Evolutionary conservation across 2,888 invertebrate genomes (phyloP).

Genomic region (Metallyticus violacea): DNA sequence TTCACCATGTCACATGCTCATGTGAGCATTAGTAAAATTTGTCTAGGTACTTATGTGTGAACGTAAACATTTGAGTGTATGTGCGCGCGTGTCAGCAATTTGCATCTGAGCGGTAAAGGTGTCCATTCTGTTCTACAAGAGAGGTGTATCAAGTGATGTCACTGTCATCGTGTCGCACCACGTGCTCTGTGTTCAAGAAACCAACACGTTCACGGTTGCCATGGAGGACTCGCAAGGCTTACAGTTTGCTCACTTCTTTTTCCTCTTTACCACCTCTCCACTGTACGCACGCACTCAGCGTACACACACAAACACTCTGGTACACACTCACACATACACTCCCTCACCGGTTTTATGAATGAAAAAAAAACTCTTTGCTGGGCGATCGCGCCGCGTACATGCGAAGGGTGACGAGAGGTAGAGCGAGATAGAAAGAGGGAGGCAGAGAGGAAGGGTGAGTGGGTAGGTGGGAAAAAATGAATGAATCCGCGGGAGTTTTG

Average conservation of each 20-base stretch:
- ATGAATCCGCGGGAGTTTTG: slow-evolving; percentile 19
- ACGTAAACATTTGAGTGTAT: background rate
- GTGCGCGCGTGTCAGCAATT: background rate
- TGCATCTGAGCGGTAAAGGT: background rate
- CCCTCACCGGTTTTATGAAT: slow-evolving; percentile 16
- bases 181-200: background rate
- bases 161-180: background rate
- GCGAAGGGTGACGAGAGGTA: background rate
- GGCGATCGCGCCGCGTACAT: slow-evolving; percentile 5
- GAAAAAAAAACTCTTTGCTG: slow-evolving; percentile 5
- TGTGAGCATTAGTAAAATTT: background rate
- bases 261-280: background rate
- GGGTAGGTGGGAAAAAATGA: slow-evolving; percentile 1
- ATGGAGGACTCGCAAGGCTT: background rate
- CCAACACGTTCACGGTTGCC: background rate
- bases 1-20: background rate
- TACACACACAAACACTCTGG: background rate
- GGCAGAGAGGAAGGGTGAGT: background rate
- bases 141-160: background rate
- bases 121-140: background rate
- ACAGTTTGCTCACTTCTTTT: slow-evolving; percentile 8
- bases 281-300: background rate
- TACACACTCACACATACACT: background rate
- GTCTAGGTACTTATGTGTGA: background rate
- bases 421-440: background rate